Percentiles rank a stretch among this genome's conserved stretches.
phyloP scores from a whole-genome alignment of 2,113 vertebrate species.

The Arenaria interpres region DNA sequence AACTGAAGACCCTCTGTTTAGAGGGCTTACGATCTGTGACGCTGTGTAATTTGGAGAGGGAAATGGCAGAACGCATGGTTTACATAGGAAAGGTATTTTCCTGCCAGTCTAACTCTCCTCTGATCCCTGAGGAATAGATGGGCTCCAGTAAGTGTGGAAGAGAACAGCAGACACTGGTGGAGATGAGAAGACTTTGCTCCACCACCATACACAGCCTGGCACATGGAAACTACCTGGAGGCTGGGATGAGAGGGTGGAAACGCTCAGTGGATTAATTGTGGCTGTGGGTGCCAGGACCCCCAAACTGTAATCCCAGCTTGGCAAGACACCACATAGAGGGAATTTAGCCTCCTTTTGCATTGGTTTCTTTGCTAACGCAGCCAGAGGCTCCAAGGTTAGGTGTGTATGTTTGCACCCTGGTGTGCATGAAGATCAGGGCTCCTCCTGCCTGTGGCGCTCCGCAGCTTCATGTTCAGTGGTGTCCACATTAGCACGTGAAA shows the following conservation, averaged over 20 bases:
- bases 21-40: background rate
- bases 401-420: rapidly evolving
- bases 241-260: background rate
- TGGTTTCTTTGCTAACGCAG: background rate
- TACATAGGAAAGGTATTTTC: background rate
- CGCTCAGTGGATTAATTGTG: rapidly evolving
- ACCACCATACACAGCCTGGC: background rate
- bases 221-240: background rate
- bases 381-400: background rate
- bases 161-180: background rate
- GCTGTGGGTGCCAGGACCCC: background rate
- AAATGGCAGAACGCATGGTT: background rate
- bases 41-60: background rate
- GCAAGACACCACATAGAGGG: background rate
- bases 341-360: background rate
- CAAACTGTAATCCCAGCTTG: background rate
- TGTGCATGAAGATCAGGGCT: rapidly evolving
- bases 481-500: rapidly evolving
- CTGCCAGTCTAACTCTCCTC: background rate
- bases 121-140: background rate
- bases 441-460: rapidly evolving
- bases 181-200: background rate
- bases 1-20: background rate
- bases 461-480: rapidly evolving
- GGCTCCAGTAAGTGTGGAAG: background rate